phyloP scores from a whole-genome alignment of 2,888 invertebrate species.

The Drosophila nr. perissopoda region DNA sequence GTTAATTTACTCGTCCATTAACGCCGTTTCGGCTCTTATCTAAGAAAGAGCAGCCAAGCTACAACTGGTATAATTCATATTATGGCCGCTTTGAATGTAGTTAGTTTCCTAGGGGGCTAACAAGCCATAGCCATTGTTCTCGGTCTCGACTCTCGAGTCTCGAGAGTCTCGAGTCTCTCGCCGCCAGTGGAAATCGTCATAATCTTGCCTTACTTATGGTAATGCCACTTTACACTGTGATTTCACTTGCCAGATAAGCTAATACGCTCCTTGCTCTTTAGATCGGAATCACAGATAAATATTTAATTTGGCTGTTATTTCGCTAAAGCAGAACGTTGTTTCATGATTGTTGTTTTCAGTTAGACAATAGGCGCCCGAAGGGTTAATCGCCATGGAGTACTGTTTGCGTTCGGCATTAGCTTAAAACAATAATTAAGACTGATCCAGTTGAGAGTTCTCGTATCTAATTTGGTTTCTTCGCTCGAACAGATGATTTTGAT shows the following conservation, averaged over 20 bases:
- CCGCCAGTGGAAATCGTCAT: slow-evolving; percentile 34
- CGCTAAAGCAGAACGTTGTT: slow-evolving; percentile 40
- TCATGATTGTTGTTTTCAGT: slow-evolving; percentile 33
- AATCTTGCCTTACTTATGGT: slow-evolving; percentile 40
- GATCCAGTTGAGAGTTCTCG: neutral
- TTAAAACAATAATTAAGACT: slow-evolving; percentile 1
- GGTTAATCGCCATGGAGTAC: slow-evolving; percentile 25
- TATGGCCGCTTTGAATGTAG: slow-evolving; percentile 21
- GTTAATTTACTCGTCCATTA: slow-evolving; percentile 51
- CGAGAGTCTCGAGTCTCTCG: neutral
- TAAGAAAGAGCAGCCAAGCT: slow-evolving; percentile 36
- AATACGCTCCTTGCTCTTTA: slow-evolving; percentile 48
- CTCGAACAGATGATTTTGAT: slow-evolving; percentile 25
- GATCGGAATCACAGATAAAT: slow-evolving; percentile 70
- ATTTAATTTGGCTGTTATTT: slow-evolving; percentile 71
- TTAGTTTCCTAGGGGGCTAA: slow-evolving; percentile 34
- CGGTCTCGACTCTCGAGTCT: neutral
- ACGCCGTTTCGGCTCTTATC: slow-evolving; percentile 48
- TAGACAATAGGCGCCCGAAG: slow-evolving; percentile 31
- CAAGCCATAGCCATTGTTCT: slow-evolving; percentile 62
- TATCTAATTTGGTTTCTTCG: neutral
- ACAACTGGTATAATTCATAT: slow-evolving; percentile 40
- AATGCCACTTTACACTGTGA: slow-evolving; percentile 49
- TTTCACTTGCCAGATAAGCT: slow-evolving; percentile 62
- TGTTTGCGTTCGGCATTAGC: slow-evolving; percentile 18